phyloP scores from a whole-genome alignment of 2,888 invertebrate species.

The Euplexia lucipara region DNA sequence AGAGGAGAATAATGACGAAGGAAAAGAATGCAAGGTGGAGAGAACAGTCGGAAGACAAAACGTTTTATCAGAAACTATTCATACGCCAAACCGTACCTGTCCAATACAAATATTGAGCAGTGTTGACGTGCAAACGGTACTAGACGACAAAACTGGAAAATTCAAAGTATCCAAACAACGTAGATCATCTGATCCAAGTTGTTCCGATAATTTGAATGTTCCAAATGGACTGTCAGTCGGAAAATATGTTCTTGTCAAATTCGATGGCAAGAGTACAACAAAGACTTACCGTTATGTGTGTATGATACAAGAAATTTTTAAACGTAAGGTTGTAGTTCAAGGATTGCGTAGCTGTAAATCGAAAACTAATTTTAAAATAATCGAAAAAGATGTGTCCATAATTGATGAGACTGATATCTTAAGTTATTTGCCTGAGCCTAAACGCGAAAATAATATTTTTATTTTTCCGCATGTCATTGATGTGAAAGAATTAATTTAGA shows the following conservation, averaged over 20 bases:
- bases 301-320: slow-evolving; percentile 1
- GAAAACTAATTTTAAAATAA: slow-evolving; percentile 4
- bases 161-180: no score
- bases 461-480: slow-evolving; percentile 7
- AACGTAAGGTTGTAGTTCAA: slow-evolving; percentile 6
- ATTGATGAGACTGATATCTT: slow-evolving; percentile 5
- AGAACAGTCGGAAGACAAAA: slow-evolving; percentile 6
- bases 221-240: not conserved
- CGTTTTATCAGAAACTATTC: slow-evolving; percentile 1
- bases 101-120: slow-evolving; percentile 7
- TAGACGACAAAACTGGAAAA: no score
- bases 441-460: slow-evolving; percentile 8
- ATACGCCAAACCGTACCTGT: not conserved
- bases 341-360: slow-evolving; percentile 1
- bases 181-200: no score
- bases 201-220: slow-evolving; percentile 1
- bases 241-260: slow-evolving; percentile 6
- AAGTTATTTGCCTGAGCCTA: not conserved
- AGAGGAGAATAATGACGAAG: slow-evolving; percentile 1
- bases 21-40: not conserved
- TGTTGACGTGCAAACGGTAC: no score
- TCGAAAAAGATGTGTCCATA: slow-evolving; percentile 8
- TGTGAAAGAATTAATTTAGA: slow-evolving; percentile 12
- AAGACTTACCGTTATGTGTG: slow-evolving; percentile 4
- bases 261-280: slow-evolving; percentile 7